Base-by-base conservation (phyloP, 2,797 vertebrate species). In the Champsocephalus gunnari region DNA sequence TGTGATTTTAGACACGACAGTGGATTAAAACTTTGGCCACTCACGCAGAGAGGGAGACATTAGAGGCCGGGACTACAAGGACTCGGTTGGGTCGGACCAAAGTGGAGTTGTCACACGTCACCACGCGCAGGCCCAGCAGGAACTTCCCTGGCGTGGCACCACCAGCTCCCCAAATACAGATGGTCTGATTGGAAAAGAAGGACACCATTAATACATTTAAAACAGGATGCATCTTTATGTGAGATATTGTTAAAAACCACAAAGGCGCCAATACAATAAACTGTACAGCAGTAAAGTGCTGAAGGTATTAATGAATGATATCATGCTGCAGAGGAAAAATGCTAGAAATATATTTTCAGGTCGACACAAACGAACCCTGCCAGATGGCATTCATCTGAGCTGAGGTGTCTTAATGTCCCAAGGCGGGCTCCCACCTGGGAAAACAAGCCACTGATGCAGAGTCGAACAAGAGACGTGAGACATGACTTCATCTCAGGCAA, bases 91-190 rank as follows among this genome's bases (percentile, higher is more conserved):
- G 96, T 5, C 95, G 97, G 53, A 98, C 88, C 43, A 98, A 94
- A 5, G 99, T 96, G 1, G 97, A 97, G 0, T 96, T 97, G 68
- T 99, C 97, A 12, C 97, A 99, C 0, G 96, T 97, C 85, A 99
- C 97, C 57, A 99, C 98, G 64, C 95, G 93, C 82, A 99, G 93
- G 3, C 98, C 98, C 1, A 99, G 94, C 77, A 99, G 90, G 87
- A 99, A 99, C 80, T 99, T 99, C 75, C 98, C 98, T 2, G 98
- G 98, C 3, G 98, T 99, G 48, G 98, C 97, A 51, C 98, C 98
- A 7, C 97, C 97, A 21, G 96, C 96, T 55, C 97, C 97, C 98
- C 98, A 99, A 81, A 99, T 97, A 85, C 97, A 99, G 79, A 99
- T 95, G 3, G 96, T 97, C 98, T 99, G 85, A 65, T 43, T 10